Evolutionary conservation across 1,140 invertebrate species (phyloP).

Genomic region (Atopsyche davidsoni): DNA sequence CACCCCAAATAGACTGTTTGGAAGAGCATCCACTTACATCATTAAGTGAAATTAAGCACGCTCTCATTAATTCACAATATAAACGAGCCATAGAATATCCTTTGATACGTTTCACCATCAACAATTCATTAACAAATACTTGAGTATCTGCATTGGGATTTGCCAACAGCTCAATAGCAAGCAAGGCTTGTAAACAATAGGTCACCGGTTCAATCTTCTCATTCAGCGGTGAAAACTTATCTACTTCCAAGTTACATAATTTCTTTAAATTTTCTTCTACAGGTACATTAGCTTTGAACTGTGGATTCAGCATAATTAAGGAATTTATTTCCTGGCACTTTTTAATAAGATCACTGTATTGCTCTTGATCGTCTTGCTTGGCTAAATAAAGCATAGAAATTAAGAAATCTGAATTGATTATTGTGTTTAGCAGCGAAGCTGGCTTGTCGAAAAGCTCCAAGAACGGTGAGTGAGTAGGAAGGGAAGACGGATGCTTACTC

Average conservation of each 20-base stretch:
- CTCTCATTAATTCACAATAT: constrained; percentile 83
- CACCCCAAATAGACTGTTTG: constrained; percentile 83
- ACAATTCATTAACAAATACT: constrained; percentile 70
- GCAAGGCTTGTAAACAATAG: constrained; percentile 66
- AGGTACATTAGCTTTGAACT: constrained; percentile 48
- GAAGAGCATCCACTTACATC: constrained; percentile 67
- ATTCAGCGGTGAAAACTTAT: constrained; percentile 52
- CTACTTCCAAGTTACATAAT: constrained; percentile 56
- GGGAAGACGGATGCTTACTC: constrained; percentile 39
- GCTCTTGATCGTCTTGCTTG: constrained; percentile 63
- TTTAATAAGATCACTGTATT: constrained; percentile 61
- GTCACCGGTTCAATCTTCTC: constrained; percentile 60
- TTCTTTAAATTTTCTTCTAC: constrained; percentile 57
- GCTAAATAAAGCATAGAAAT: constrained; percentile 78
- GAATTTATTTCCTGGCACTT: constrained; percentile 68
- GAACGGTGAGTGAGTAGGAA: constrained; percentile 47
- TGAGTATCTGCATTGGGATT: constrained; percentile 73
- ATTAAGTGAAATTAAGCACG: constrained; percentile 81
- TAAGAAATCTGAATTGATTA: constrained; percentile 69
- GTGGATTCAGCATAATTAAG: constrained; percentile 52
- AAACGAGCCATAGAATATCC: constrained; percentile 63
- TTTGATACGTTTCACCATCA: constrained; percentile 78
- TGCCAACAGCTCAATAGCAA: constrained; percentile 66
- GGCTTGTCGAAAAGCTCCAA: constrained; percentile 64
- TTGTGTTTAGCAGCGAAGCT: constrained; percentile 59